Evolutionary conservation across 2,113 vertebrate species (phyloP), one percentile per base, ranked within the genome.

Genomic region (Forbesichthys agassizii): DNA sequence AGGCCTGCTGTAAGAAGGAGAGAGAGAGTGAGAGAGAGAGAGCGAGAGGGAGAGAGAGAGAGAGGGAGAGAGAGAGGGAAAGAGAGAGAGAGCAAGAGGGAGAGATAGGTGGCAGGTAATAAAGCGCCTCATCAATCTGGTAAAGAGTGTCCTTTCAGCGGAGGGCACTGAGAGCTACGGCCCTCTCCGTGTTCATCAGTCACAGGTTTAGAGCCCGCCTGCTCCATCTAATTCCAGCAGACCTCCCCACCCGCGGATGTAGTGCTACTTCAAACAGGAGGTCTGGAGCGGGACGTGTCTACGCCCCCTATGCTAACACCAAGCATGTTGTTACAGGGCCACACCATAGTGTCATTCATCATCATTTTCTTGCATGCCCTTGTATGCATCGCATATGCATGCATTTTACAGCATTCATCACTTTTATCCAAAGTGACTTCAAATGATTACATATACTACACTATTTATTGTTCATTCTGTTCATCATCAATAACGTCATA

Each of bases 91-190:
- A 69, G 75, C 62, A 69, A 68, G 81, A 71, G 73, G 79, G 74
- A 81, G 27, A 65, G 53, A 69, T 66, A 84, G 77, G 87, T 81
- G 83, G 79, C 79, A 86, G 84, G 86, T 84, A 86, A 88, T 88
- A 86, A 88, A 88, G 87, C 66, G 63, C 64, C 83, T 81, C 82
- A 89, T 92, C 88, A 90, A 84, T 87, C 89, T 84, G 73, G 66
- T 81, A 82, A 90, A 88, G 88, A 89, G 82, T 81, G 84, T 88
- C 82, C 83, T 88, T 88, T 85, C 83, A 74, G 67, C 73, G 74
- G 83, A 80, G 83, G 75, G 58, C 77, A 77, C 77, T 20, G 72
- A 70, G 78, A 78, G 74, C 82, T 46, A 81, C 81, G 64, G 74
- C 78, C 73, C 62, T 78, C 74, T 80, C 73, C 27, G 3, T 67